Conservation (phyloP, 2,888 invertebrate species). For the Linnaemya vulpina region DNA sequence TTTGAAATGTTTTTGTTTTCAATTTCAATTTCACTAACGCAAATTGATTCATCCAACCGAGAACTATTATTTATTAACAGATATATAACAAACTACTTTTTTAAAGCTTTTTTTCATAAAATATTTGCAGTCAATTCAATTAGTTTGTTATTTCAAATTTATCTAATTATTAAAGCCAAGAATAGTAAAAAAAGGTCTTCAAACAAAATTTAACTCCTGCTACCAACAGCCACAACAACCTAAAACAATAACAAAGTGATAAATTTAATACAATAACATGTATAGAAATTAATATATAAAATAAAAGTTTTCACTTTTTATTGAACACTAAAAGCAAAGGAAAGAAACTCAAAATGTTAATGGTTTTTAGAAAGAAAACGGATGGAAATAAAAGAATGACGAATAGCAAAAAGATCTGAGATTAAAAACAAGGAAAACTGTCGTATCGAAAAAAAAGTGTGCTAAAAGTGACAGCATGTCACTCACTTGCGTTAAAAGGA, state of each 20-base stretch:
- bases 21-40: too few relatives aligned
- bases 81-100: too few relatives aligned
- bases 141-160: background rate
- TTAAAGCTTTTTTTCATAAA: background rate
- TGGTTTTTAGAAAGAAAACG: background rate
- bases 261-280: slow-evolving; percentile 17
- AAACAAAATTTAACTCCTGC: background rate
- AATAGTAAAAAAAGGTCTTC: background rate
- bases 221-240: background rate
- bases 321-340: background rate
- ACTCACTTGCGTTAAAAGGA: slow-evolving; percentile 45
- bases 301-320: slow-evolving; percentile 43
- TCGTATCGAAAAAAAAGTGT: slow-evolving; percentile 34
- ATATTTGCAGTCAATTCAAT: background rate
- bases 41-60: too few relatives aligned
- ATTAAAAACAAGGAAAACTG: slow-evolving; percentile 42
- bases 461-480: slow-evolving; percentile 65
- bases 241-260: background rate
- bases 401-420: slow-evolving; percentile 40
- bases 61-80: too few relatives aligned
- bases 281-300: slow-evolving; percentile 20
- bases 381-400: slow-evolving; percentile 12
- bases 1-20: too few relatives aligned
- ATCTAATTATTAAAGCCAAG: background rate
- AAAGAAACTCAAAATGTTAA: slow-evolving; percentile 22